phyloP scores from a whole-genome alignment of 2,888 invertebrate species.

The Ypsolopha scabrella region DNA sequence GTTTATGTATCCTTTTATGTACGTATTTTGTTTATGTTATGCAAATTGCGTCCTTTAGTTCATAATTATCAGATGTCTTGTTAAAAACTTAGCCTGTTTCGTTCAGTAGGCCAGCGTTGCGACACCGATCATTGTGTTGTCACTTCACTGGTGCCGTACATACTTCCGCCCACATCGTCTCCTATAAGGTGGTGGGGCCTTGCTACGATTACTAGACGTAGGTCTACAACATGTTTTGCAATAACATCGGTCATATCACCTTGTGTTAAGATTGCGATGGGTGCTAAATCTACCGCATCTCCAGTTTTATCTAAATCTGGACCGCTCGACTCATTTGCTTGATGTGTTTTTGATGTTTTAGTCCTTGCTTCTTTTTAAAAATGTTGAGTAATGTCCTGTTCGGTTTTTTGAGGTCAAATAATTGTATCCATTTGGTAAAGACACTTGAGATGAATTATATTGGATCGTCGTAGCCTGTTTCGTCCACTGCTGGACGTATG shows the following conservation, averaged over 20 bases:
- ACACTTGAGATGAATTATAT: too few relatives aligned
- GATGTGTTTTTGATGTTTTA: conserved; percentile 42
- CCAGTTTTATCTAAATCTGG: conserved; percentile 16
- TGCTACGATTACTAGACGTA: conserved; percentile 37
- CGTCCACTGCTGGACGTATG: too few relatives aligned
- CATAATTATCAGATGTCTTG: not conserved
- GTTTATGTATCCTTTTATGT: not conserved
- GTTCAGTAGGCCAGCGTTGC: conserved; percentile 2
- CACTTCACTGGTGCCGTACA: conserved; percentile 14
- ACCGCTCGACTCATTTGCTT: conserved; percentile 17
- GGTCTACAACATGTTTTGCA: conserved; percentile 34
- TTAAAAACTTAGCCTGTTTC: not conserved
- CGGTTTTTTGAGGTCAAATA: too few relatives aligned
- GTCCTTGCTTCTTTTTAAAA: conserved; percentile 21
- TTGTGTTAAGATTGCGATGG: conserved; percentile 14
- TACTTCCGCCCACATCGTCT: conserved; percentile 50
- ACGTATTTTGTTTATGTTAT: not conserved
- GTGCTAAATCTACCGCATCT: conserved; percentile 36
- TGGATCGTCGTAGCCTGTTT: too few relatives aligned
- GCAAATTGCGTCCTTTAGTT: not conserved
- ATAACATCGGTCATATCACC: conserved; percentile 26
- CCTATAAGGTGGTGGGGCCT: conserved; percentile 47
- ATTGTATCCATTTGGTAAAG: too few relatives aligned
- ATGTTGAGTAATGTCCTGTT: too few relatives aligned
- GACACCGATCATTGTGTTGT: conserved; percentile 8